Evolutionary conservation across 1,140 invertebrate genomes (phyloP), one percentile per base, ranked within the genome.

Genomic region (Eubasilissa regina): DNA sequence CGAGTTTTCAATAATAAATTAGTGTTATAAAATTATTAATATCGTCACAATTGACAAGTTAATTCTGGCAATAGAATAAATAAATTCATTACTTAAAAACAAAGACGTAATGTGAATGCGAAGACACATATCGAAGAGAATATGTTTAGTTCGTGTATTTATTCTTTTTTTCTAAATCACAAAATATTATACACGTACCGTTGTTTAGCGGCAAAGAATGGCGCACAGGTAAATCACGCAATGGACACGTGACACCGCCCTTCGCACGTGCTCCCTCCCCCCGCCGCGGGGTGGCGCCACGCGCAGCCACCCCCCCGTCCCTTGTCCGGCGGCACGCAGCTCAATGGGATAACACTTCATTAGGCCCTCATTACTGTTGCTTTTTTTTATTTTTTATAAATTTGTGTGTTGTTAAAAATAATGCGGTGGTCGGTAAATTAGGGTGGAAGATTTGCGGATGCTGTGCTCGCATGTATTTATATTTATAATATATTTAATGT

Each of bases 331-430:
- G 21, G 60, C 60, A 64, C 60, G 60, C 12, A 25, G 60, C 60
- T 8, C 21, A 25, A 43, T 13, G 66, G 25, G 21, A 25, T 45
- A 70, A 66, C 66, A 70, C 66, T 70, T 21, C 66, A 70, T 70
- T 70, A 70, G 45, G 7, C 21, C n/a, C 66, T 47, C 47, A 44
- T 70, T 70, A 70, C 66, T n/a, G 12, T 60, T 60, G 13, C 17
- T 19, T 60, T 3, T 11, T 60, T 60, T 60, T 3, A 1, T 60
- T 60, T 60, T 19, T 19, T 60, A 60, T 51, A 35, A 35, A 35
- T 35, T 35, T 35, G 25, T 1, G 1, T 35, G 21, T 58, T 58
- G 55, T 58, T 58, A 58, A 58, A 58, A 58, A 58, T 58, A 3
- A 19, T 3, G 17, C 17, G 21, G 21, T 58, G 21, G 21, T 58